Evolutionary conservation across 2,113 vertebrate species (phyloP), one percentile per base, ranked within the genome.

Genomic region (Cyprinodon tularosa): DNA sequence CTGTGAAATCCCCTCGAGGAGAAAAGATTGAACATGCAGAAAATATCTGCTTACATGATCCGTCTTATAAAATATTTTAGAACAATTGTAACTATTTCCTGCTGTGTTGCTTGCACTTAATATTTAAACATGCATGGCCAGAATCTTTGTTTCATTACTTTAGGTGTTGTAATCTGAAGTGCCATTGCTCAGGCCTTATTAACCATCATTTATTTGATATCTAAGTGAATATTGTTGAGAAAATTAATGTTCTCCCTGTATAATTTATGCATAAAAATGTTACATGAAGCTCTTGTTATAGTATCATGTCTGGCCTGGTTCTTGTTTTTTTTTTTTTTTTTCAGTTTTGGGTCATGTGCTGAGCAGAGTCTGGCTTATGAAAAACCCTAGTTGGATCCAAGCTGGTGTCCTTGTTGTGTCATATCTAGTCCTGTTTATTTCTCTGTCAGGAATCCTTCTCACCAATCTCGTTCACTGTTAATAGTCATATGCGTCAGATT

Each of bases 41-140:
- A 78, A 70, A 84, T 74, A 84, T 84, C 69, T 72, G 62, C 78
- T 81, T 66, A 40, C 47, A 36, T 61, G 62, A 68, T 78, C 81
- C 65, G 69, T 69, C 81, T 67, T 79, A 86, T 76, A 80, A 63
- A 66, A 42, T 42, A 86, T 59, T 63, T 61, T 63, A 36, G 45
- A 39, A 71, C 72, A 57, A 77, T 72, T 84, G 64, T 78, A 83
- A 84, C 80, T 67, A 66, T 68, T 72, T 80, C 75, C 82, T 86
- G 77, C 82, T 85, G 78, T 84, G 78, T 84, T 86, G 86, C 86
- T 92, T 84, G 85, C 86, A 88, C 84, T 88, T 73, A 42, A 83
- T 85, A 66, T 92, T 77, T 86, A 76, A 89, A 80, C 85, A 84
- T 90, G 91, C 92, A 92, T 93, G 91, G 88, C 88, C 86, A 86